Evolutionary conservation across 1,140 invertebrate species (phyloP).

Genomic region (Orchesella cincta): DNA sequence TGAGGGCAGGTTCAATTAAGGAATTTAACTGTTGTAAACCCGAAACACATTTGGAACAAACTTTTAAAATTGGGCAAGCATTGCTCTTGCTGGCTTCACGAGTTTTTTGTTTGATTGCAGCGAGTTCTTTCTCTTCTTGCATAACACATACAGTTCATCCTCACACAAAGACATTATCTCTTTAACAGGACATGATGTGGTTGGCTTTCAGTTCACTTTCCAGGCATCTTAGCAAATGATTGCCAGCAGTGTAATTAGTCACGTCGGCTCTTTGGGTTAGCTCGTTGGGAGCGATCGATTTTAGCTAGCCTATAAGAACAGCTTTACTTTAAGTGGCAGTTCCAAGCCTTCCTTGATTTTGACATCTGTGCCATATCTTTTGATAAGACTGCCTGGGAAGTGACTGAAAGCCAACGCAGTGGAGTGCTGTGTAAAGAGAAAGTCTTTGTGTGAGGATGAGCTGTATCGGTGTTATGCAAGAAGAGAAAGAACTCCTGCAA

Average conservation of each 20-base stretch:
- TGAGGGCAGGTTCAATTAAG: slow-evolving; percentile 22
- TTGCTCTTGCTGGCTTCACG: slow-evolving; percentile 41
- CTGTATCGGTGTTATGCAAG: slow-evolving; percentile 41
- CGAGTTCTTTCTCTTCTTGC: slow-evolving; percentile 42
- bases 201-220: slow-evolving; percentile 23
- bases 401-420: too few relatives aligned
- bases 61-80: slow-evolving; percentile 36
- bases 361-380: too few relatives aligned
- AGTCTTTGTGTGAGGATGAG: slow-evolving; percentile 41
- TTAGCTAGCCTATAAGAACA: too few relatives aligned
- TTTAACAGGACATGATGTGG: slow-evolving; percentile 32
- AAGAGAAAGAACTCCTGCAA: slow-evolving; percentile 37
- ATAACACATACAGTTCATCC: slow-evolving; percentile 41
- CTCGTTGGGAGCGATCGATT: too few relatives aligned
- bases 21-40: background rate
- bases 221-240: slow-evolving; percentile 24
- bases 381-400: too few relatives aligned
- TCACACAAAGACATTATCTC: slow-evolving; percentile 37
- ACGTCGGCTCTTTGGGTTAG: too few relatives aligned
- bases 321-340: too few relatives aligned
- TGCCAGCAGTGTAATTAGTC: too few relatives aligned
- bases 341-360: too few relatives aligned
- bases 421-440: too few relatives aligned
- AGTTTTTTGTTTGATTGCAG: slow-evolving; percentile 40
- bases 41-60: slow-evolving; percentile 27